Evolutionary conservation across 2,888 invertebrate species (phyloP).

Genomic region (Xestia rhomboidea): DNA sequence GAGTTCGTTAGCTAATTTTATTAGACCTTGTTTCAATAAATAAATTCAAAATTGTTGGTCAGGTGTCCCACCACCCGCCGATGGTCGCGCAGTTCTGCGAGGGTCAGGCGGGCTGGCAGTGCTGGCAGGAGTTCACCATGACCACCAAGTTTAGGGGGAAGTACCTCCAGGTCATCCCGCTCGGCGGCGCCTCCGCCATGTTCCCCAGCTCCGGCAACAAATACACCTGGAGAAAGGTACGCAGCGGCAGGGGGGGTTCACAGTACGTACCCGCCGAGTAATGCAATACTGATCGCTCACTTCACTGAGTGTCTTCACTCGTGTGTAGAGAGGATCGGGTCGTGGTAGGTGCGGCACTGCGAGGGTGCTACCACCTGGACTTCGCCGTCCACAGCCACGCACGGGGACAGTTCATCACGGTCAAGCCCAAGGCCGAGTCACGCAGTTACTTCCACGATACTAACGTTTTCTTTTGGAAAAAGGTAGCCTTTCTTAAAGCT

Average conservation of each 20-base stretch:
- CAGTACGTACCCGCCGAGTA: background rate
- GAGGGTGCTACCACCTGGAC: conserved; percentile 95
- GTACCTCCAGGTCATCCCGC: conserved; percentile 96
- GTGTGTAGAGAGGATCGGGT: background rate
- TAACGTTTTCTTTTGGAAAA: conserved; percentile 97
- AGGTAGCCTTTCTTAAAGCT: conserved; percentile 81
- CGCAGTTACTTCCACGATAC: conserved; percentile 89
- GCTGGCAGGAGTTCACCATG: conserved; percentile 99
- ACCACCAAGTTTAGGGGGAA: conserved; percentile 99
- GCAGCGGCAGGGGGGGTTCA: conserved; percentile 23
- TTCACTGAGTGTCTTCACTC: conserved; percentile 1
- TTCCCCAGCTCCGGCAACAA: conserved; percentile 94
- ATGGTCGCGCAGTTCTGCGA: conserved; percentile 99
- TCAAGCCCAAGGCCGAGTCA: conserved; percentile 92
- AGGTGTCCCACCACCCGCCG: conserved; percentile 99
- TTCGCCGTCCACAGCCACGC: conserved; percentile 98
- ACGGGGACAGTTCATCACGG: conserved; percentile 97
- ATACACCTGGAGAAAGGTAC: conserved; percentile 98
- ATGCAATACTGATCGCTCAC: conserved; percentile 9
- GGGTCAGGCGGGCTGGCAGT: conserved; percentile 95
- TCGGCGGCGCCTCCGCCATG: conserved; percentile 93
- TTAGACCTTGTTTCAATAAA: conserved; percentile 19
- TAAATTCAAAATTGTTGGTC: conserved; percentile 65
- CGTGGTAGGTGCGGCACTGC: conserved; percentile 90
- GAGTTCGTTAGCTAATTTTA: background rate